Conservation (phyloP, 2,888 invertebrate species). For the Blastobasis adustella region DNA sequence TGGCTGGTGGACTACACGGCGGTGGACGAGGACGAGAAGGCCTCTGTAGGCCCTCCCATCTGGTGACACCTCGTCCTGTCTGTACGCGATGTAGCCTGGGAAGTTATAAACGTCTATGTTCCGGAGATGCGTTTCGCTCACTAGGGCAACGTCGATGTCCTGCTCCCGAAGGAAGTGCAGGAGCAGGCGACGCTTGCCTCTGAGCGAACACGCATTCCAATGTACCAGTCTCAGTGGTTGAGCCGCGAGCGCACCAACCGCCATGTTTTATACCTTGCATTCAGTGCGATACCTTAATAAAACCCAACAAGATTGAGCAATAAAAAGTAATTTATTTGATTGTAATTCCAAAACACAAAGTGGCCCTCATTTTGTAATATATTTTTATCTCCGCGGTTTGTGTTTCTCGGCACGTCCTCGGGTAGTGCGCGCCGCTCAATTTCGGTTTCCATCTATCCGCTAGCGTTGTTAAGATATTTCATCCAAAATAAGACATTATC, state of each 20-base stretch:
- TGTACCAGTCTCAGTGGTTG: no score
- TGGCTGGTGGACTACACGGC: no score
- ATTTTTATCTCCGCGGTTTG: conserved; percentile 72
- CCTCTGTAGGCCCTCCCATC: no score
- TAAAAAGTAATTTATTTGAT: conserved; percentile 75
- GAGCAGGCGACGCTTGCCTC: no score
- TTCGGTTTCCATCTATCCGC: conserved; percentile 39
- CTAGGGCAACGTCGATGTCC: no score
- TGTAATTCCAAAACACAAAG: conserved; percentile 75
- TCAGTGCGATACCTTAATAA: conserved; percentile 73
- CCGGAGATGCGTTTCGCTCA: no score
- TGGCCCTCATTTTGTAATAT: conserved; percentile 72
- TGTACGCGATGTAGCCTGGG: no score
- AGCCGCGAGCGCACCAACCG: conserved; percentile 17
- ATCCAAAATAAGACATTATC: conserved; percentile 53
- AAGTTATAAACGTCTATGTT: no score
- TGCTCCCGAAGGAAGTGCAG: no score
- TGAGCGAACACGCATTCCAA: no score
- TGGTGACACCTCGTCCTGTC: no score
- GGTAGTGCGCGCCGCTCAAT: conserved; percentile 45
- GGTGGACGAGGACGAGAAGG: no score
- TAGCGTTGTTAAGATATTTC: conserved; percentile 18
- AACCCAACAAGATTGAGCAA: conserved; percentile 74
- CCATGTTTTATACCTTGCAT: conserved; percentile 68
- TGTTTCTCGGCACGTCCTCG: conserved; percentile 66